Conservation (phyloP, 2,113 vertebrate genomes). For the Podarcis raffonei region DNA sequence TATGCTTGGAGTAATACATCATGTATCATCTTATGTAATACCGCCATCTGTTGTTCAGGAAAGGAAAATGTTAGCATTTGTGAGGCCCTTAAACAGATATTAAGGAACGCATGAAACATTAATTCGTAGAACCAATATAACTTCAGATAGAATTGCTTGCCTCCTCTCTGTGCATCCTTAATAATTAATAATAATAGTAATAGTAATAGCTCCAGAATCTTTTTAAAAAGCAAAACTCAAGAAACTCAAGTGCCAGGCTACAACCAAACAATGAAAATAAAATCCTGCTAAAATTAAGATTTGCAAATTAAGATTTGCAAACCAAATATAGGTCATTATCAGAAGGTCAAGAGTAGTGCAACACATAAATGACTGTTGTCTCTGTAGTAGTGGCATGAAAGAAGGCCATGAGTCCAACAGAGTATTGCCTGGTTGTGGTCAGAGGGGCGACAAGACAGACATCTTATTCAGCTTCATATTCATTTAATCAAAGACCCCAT, state of each 20-base stretch:
- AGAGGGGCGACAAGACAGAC: too few relatives aligned
- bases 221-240: neutral
- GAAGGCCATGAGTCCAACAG: neutral
- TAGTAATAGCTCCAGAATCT: neutral
- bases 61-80: conserved; percentile 25
- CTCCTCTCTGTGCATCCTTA: neutral
- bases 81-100: neutral
- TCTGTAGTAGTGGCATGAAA: neutral
- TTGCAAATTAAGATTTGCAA: neutral
- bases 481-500: neutral
- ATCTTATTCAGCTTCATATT: neutral
- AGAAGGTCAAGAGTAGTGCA: neutral
- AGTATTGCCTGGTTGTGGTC: neutral
- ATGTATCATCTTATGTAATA: conserved; percentile 55
- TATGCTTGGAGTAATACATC: conserved; percentile 15
- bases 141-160: neutral
- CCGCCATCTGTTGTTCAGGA: conserved; percentile 58
- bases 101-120: neutral
- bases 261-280: neutral
- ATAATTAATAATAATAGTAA: neutral
- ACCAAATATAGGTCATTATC: neutral
- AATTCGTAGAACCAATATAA: neutral
- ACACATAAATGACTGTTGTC: neutral
- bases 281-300: neutral
- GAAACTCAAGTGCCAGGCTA: neutral